Percentiles rank a stretch among this genome's conserved stretches.
phyloP scores from a whole-genome alignment of 2,797 vertebrate genomes.

The Lepus townsendii region DNA sequence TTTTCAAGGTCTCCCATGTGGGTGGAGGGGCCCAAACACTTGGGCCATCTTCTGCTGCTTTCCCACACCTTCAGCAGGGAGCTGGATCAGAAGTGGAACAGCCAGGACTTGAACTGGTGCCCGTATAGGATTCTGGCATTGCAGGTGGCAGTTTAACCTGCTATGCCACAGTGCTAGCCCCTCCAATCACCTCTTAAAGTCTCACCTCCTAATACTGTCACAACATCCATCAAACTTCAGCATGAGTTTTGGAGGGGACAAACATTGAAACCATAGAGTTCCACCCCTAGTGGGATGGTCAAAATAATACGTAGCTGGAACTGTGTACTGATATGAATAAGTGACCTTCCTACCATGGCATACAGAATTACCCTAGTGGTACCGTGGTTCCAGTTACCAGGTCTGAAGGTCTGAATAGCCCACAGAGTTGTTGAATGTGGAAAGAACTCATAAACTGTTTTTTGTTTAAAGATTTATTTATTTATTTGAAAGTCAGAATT shows the following conservation, averaged over 20 bases:
- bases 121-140: too few species aligned
- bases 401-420: not conserved
- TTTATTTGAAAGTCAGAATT: too few species aligned
- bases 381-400: not conserved
- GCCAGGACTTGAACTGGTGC: too few species aligned
- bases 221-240: not conserved
- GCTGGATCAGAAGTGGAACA: too few species aligned
- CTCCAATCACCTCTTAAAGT: not conserved
- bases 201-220: not conserved
- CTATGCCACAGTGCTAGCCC: too few species aligned
- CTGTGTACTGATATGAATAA: not conserved
- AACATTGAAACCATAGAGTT: not conserved
- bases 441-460: not conserved
- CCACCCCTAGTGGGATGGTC: not conserved
- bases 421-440: not conserved
- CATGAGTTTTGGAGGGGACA: not conserved
- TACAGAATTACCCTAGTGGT: not conserved
- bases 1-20: too few species aligned
- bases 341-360: accelerated
- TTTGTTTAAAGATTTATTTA: too few species aligned
- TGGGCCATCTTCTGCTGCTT: too few species aligned
- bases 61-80: too few species aligned
- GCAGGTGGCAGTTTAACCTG: too few species aligned
- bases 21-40: too few species aligned
- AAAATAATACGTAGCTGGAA: not conserved